phyloP scores from a whole-genome alignment of 2,888 invertebrate species.

The Periphyllus acericola region DNA sequence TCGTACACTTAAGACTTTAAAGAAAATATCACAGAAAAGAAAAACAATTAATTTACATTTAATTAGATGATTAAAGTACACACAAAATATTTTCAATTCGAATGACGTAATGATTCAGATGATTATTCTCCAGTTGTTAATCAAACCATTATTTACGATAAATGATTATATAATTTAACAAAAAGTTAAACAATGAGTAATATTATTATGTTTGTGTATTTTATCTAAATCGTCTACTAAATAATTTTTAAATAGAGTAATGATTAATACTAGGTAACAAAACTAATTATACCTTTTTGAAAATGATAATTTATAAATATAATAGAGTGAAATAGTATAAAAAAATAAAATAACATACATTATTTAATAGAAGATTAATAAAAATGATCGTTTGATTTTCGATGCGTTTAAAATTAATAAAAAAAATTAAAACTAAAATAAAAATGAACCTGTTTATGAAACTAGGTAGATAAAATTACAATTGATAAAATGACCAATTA shows the following conservation, averaged over 20 bases:
- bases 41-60: background rate
- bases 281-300: background rate
- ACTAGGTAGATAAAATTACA: background rate
- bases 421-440: too few species aligned
- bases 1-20: slow-evolving; percentile 9
- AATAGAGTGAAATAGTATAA: background rate
- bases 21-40: slow-evolving; percentile 7
- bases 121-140: too few species aligned
- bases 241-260: too few species aligned
- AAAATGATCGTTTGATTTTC: too few species aligned
- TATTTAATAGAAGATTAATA: background rate
- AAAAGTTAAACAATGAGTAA: too few species aligned
- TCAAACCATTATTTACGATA: too few species aligned
- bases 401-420: too few species aligned
- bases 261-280: background rate
- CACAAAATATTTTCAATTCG: too few species aligned
- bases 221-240: too few species aligned
- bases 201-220: too few species aligned
- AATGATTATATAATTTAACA: too few species aligned
- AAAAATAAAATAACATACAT: background rate
- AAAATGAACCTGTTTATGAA: background rate
- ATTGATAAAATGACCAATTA: background rate
- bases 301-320: background rate
- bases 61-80: background rate
- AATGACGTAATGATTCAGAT: too few species aligned